phyloP scores from a whole-genome alignment of 2,113 vertebrate genomes.

The Pimephales promelas region DNA sequence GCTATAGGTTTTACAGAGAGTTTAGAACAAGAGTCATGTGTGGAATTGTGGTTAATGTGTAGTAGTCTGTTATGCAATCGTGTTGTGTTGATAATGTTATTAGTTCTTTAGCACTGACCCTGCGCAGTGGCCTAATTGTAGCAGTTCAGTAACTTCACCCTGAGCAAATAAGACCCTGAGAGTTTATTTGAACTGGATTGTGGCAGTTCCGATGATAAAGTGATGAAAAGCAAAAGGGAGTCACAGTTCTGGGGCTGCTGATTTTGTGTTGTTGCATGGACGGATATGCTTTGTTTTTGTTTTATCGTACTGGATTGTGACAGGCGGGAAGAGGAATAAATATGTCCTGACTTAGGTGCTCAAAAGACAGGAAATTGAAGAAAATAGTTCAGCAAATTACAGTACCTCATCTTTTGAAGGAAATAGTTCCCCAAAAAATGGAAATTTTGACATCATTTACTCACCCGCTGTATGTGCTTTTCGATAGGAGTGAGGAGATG shows the following conservation, averaged over 20 bases:
- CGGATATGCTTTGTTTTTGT: slow-evolving; percentile 27
- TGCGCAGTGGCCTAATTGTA: neutral
- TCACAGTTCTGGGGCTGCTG: slow-evolving; percentile 30
- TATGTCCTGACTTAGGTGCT: neutral
- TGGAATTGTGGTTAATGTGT: neutral
- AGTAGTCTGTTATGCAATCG: slow-evolving; percentile 16
- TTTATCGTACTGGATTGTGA: slow-evolving; percentile 11
- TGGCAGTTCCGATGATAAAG: slow-evolving; percentile 33
- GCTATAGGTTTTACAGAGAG: neutral
- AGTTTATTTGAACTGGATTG: slow-evolving; percentile 47
- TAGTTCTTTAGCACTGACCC: slow-evolving; percentile 3
- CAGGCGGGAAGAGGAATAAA: neutral
- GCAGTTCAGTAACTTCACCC: slow-evolving; percentile 25
- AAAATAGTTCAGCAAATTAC: slow-evolving; percentile 17
- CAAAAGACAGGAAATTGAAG: slow-evolving; percentile 30
- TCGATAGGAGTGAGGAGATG: neutral
- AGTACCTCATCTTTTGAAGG: neutral
- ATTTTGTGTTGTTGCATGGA: slow-evolving; percentile 23
- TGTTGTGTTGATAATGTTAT: neutral
- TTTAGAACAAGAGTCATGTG: slow-evolving; percentile 5
- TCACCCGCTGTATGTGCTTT: neutral
- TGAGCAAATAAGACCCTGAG: neutral
- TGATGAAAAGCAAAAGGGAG: slow-evolving; percentile 37
- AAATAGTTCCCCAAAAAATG: neutral
- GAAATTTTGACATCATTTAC: neutral